phyloP scores from a whole-genome alignment of 1,140 invertebrate species.

The honey bee (Apis mellifera) region DNA sequence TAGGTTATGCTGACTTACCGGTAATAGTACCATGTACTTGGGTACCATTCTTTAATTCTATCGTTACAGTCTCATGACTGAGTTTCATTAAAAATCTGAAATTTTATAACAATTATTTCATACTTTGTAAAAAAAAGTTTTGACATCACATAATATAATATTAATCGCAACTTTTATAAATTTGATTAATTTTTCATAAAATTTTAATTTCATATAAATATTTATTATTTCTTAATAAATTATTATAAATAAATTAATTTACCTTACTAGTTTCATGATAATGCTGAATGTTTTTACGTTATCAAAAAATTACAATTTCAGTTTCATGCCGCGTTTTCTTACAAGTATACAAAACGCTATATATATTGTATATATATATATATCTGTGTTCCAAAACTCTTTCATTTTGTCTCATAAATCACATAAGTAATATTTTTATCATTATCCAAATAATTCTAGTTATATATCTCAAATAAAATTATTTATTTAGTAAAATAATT shows the following conservation, averaged over 20 bases:
- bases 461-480: not conserved
- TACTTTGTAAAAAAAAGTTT: not conserved
- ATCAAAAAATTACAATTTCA: conserved; percentile 39
- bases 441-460: not conserved
- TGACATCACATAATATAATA: not conserved
- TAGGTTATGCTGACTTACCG: conserved; percentile 80
- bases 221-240: not conserved
- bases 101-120: conserved; percentile 11
- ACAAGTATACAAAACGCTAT: not conserved
- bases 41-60: conserved; percentile 99
- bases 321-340: conserved; percentile 29
- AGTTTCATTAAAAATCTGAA: conserved; percentile 99
- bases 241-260: not conserved
- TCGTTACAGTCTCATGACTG: conserved; percentile 99
- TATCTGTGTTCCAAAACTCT: not conserved
- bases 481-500: not conserved
- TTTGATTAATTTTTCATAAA: not conserved
- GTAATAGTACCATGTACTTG: conserved; percentile 98
- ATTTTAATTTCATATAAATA: not conserved
- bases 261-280: conserved; percentile 76
- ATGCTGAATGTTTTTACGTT: conserved; percentile 17
- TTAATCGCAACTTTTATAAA: not conserved
- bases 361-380: too few relatives aligned
- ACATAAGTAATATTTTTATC: not conserved
- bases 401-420: not conserved